phyloP scores from a whole-genome alignment of 2,797 vertebrate genomes.

The Alca torda region DNA sequence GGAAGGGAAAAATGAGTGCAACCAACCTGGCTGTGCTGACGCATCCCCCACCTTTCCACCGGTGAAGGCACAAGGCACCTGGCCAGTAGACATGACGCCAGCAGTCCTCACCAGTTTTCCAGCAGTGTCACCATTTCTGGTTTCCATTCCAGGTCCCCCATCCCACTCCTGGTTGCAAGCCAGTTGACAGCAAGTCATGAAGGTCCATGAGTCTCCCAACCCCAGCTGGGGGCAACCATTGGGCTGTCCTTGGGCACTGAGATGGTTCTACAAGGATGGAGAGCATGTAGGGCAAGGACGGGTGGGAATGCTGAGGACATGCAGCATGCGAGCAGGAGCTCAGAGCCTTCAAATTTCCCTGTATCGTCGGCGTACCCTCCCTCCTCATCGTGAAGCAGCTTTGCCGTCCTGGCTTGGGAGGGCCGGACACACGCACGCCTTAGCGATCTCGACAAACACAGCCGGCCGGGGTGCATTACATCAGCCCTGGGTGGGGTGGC shows the following conservation, averaged over 20 bases:
- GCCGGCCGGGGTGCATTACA: conserved; percentile 62
- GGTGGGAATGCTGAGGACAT: accelerated
- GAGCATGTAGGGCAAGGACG: accelerated
- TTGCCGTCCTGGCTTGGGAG: neutral
- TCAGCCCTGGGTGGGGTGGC: conserved; percentile 71
- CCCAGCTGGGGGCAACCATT: neutral
- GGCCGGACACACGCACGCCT: neutral
- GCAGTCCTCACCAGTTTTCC: neutral
- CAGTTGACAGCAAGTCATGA: neutral
- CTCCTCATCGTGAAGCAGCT: neutral
- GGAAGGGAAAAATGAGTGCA: neutral
- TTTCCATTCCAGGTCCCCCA: neutral
- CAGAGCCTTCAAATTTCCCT: neutral
- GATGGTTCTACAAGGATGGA: neutral
- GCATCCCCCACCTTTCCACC: accelerated
- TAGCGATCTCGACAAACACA: conserved; percentile 48
- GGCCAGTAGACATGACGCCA: neutral
- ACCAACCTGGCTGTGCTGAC: neutral
- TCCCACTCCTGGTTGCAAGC: neutral
- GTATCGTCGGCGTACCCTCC: neutral
- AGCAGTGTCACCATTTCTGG: neutral
- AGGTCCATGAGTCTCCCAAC: accelerated
- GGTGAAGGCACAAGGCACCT: neutral
- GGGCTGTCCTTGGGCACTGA: neutral
- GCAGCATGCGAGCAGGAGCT: neutral